A percentile compares a stretch with the other conserved stretches of the same genome.
These are phyloP conservation scores for Gnathonemus echidnorhynchus DNA, from an alignment of 2,113 vertebrate genomes.

Conservation along the genomic window DNA sequence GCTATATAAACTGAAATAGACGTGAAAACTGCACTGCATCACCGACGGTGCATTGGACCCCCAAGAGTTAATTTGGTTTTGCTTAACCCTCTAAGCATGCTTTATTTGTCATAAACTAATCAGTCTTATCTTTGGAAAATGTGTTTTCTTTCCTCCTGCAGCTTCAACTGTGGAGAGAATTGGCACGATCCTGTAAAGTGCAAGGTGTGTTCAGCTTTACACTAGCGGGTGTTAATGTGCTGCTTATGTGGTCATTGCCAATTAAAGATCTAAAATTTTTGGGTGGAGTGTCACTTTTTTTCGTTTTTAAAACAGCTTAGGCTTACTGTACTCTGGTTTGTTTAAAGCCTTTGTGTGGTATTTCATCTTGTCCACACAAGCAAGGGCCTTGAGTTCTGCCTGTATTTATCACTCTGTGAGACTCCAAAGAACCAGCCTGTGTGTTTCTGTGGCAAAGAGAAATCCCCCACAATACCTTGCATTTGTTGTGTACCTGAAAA, in stretches of 20 bases:
- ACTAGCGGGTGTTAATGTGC: not conserved
- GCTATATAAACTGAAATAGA: no score
- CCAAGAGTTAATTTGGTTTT: not conserved
- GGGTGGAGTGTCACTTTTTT: not conserved
- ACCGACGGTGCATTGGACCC: no score
- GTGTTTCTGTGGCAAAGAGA: not conserved
- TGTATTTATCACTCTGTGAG: not conserved
- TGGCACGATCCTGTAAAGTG: conserved; percentile 99
- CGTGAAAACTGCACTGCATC: no score
- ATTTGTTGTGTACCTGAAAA: not conserved
- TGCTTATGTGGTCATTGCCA: not conserved
- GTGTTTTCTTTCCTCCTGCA: conserved; percentile 44
- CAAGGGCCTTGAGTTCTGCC: not conserved
- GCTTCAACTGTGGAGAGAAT: conserved; percentile 98
- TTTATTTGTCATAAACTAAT: not conserved
- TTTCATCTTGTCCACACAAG: not conserved
- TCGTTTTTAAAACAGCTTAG: not conserved
- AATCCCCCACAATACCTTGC: not conserved
- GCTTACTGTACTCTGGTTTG: not conserved
- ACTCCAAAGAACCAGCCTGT: not conserved
- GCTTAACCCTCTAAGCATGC: not conserved
- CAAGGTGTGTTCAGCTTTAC: conserved; percentile 68
- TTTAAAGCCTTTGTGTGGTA: not conserved
- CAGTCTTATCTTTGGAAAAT: not conserved
- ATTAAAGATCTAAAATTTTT: not conserved